phyloP scores from a whole-genome alignment of 2,113 vertebrate genomes.

The Aegotheles bennettii region DNA sequence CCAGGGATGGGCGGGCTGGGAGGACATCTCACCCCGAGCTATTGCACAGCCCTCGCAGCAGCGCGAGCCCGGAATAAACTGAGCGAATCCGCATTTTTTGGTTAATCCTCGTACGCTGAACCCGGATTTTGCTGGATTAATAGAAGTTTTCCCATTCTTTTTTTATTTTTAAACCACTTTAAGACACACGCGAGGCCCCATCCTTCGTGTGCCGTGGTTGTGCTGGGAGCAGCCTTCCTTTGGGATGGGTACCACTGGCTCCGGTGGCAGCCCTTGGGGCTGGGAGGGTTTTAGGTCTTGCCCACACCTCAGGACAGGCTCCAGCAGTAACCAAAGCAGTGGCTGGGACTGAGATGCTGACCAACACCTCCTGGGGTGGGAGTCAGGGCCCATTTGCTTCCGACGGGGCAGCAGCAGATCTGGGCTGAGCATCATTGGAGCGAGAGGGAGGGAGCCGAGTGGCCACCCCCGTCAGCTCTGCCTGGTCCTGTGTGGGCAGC shows the following conservation, averaged over 20 bases:
- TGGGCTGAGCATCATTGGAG: rapidly evolving
- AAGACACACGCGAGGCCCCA: rapidly evolving
- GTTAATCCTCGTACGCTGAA: not conserved
- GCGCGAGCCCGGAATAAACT: rapidly evolving
- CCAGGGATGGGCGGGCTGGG: not conserved
- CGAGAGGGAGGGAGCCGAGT: not conserved
- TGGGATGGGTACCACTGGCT: not conserved
- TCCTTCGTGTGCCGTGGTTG: not conserved
- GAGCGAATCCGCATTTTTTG: rapidly evolving
- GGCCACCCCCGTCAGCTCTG: not conserved
- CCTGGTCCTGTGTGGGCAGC: rapidly evolving
- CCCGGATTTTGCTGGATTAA: not conserved
- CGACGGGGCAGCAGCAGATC: rapidly evolving
- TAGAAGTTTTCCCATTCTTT: not conserved
- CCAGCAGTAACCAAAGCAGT: not conserved
- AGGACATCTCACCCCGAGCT: not conserved
- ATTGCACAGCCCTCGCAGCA: rapidly evolving
- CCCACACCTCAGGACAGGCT: not conserved
- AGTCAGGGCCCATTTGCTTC: rapidly evolving
- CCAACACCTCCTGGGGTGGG: not conserved
- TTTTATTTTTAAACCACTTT: not conserved
- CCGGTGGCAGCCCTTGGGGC: rapidly evolving
- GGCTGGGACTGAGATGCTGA: rapidly evolving
- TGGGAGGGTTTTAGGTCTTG: not conserved
- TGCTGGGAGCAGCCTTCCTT: rapidly evolving